Evolutionary conservation across 2,888 invertebrate genomes (phyloP), one percentile per base, ranked within the genome.

Genomic region (Urechis unicinctus): DNA sequence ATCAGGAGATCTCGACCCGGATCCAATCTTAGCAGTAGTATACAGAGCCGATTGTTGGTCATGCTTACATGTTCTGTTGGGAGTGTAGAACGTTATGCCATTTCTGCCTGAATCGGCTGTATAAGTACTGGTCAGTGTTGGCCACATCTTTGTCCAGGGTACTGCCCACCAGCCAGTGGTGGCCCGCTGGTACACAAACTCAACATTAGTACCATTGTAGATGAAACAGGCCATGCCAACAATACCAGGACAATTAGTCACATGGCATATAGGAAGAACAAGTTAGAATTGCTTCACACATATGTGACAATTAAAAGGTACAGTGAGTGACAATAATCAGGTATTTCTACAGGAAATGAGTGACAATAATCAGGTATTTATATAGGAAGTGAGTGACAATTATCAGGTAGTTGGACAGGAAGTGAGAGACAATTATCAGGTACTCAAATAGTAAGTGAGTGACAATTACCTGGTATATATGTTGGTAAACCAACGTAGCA

Each of bases 401-500:
- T n/a, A n/a, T n/a, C n/a, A n/a, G n/a, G n/a, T n/a, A n/a, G n/a
- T n/a, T n/a, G n/a, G n/a, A n/a, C n/a, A n/a, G n/a, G n/a, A n/a
- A 36, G 36, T 9, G 17, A 17, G 36, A 17, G 36, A 13, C 36
- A 36, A 36, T 13, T 9, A 17, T 36, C 36, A 36, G 17, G 17
- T 13, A 17, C 9, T 36, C 36, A 36, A 17, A 36, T 9, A 17
- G 9, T 17, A 36, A 36, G 36, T 13, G 36, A 17, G 36, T 9
- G 9, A 36, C 17, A 9, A n/a, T 9, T 36, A 88, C 88, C 85
- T 65, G 84, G 81, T 50, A 84, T 81, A 66, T 83, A 82, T 24
- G 85, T 75, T 52, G 85, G 82, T 59, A 91, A 82, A 9, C 90
- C 89, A 44, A 87, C 82, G 79, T 90, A 91, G 79, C 90, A 91